Conservation (phyloP, 2,113 vertebrate genomes). For the Tringa solitaria region DNA sequence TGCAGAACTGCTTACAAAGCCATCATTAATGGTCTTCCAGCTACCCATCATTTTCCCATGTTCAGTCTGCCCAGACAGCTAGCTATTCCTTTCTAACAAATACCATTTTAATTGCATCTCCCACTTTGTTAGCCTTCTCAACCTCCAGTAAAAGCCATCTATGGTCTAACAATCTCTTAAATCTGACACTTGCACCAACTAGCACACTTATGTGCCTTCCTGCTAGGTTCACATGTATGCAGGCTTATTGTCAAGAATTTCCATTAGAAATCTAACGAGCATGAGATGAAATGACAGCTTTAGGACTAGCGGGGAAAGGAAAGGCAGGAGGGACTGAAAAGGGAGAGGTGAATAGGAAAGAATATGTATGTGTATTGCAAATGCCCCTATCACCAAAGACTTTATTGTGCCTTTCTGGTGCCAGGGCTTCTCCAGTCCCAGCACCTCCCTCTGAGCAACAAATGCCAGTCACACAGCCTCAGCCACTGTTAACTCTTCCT, state of each 20-base stretch:
- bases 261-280: not conserved
- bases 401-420: not conserved
- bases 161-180: conserved; percentile 63
- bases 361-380: not conserved
- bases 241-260: not conserved
- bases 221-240: not conserved
- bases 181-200: conserved; percentile 49
- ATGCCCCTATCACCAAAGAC: not conserved
- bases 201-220: not conserved
- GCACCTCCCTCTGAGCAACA: not conserved
- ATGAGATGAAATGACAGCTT: conserved; percentile 24
- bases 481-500: conserved; percentile 44
- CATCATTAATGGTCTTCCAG: conserved; percentile 45
- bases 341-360: not conserved
- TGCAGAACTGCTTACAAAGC: conserved; percentile 63
- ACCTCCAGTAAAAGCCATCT: conserved; percentile 72
- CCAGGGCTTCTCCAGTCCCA: not conserved
- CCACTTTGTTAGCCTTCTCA: conserved; percentile 70
- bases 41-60: conserved; percentile 50
- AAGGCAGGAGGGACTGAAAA: not conserved
- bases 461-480: not conserved
- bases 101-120: conserved; percentile 67
- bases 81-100: conserved; percentile 67
- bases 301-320: not conserved
- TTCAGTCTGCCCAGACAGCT: conserved; percentile 42